A percentile compares a stretch with the other conserved stretches of the same genome.
These are phyloP conservation scores for Cebidichthys violaceus DNA, from an alignment of 2,113 vertebrate genomes.

Conservation along the genomic window DNA sequence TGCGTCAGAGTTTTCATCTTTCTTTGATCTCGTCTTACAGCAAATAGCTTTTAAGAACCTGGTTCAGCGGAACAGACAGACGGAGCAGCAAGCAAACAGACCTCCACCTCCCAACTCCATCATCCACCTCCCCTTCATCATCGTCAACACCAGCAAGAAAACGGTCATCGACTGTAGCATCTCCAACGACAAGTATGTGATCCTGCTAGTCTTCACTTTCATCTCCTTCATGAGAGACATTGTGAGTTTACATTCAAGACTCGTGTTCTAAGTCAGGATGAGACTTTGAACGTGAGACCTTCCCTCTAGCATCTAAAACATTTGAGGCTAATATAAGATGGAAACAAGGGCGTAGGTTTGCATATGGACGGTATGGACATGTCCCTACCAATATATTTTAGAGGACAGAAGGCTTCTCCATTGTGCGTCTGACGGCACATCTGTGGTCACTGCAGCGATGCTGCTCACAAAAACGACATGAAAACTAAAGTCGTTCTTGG, in stretches of 20 bases:
- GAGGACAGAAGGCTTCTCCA: no score
- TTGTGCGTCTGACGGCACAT: background rate
- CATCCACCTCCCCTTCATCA: conserved; percentile 98
- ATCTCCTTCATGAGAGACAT: background rate
- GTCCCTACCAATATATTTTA: no score
- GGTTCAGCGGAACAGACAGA: conserved; percentile 94
- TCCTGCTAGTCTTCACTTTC: background rate
- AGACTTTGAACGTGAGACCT: background rate
- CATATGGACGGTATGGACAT: no score
- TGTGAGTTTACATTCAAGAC: background rate
- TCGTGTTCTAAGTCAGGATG: background rate
- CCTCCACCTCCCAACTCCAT: conserved; percentile 95
- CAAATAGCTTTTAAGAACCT: conserved; percentile 99
- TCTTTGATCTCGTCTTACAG: conserved; percentile 78
- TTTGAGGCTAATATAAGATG: background rate
- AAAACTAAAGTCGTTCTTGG: no score
- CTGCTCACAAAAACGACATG: no score
- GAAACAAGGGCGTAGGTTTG: background rate
- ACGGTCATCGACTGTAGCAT: conserved; percentile 99
- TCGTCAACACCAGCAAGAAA: conserved; percentile 99
- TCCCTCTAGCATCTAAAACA: background rate
- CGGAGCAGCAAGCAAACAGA: conserved; percentile 92
- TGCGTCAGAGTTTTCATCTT: background rate
- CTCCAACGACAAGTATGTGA: conserved; percentile 98
- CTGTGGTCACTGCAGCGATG: no score